Percentiles rank a stretch among this genome's conserved stretches.
Evolutionary conservation across 2,888 invertebrate species (phyloP).

Genomic region (Formica aserva): DNA sequence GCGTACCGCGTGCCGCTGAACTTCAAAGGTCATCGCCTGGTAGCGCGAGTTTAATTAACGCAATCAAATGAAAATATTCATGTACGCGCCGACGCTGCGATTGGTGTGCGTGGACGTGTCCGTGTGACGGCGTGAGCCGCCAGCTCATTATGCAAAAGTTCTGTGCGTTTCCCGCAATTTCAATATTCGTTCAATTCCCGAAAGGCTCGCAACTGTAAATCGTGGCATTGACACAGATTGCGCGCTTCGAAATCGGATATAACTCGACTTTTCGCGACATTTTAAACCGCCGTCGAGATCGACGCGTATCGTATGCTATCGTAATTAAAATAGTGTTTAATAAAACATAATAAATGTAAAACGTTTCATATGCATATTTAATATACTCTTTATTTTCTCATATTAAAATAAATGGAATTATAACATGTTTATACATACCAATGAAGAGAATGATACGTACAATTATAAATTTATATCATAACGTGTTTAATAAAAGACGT

Average conservation of each 20-base stretch:
- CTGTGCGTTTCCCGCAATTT: conserved; percentile 79
- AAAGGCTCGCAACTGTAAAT: conserved; percentile 77
- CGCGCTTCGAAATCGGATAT: conserved; percentile 57
- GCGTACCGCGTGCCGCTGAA: conserved; percentile 76
- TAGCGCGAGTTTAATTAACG: conserved; percentile 80
- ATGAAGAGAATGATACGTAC: conserved; percentile 5
- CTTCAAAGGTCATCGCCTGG: conserved; percentile 81
- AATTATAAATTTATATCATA: conserved; percentile 3
- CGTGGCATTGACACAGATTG: conserved; percentile 83
- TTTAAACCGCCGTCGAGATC: conserved; percentile 46
- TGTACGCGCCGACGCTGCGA: conserved; percentile 62
- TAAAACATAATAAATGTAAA: conserved; percentile 43
- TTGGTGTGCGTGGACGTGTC: conserved; percentile 46
- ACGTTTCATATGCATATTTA: conserved; percentile 46
- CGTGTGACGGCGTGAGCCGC: conserved; percentile 59
- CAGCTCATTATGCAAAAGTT: conserved; percentile 84
- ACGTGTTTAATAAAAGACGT: not conserved
- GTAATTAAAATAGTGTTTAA: conserved; percentile 46
- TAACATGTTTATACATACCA: conserved; percentile 27
- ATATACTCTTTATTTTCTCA: conserved; percentile 17
- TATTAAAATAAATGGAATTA: conserved; percentile 26
- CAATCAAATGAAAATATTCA: conserved; percentile 84
- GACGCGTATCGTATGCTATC: conserved; percentile 12
- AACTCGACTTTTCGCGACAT: conserved; percentile 47
- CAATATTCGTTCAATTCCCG: conserved; percentile 81